These are phyloP conservation scores for Saxidomus purpurata DNA, from an alignment of 1,140 invertebrate species.

Conservation along the genomic window DNA sequence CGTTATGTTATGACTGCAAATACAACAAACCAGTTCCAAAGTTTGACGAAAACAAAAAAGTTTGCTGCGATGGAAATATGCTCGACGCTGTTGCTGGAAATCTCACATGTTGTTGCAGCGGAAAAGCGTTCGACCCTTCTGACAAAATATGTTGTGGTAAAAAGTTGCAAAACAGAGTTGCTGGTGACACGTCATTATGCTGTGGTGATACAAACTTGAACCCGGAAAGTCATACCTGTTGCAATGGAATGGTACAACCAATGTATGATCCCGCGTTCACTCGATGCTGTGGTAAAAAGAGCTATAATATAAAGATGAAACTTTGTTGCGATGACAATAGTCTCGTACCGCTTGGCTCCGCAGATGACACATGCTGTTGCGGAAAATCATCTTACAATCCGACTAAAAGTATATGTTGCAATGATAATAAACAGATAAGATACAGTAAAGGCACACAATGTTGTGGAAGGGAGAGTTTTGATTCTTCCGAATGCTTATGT, in stretches of 20 bases:
- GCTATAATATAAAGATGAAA: slow-evolving; percentile 2
- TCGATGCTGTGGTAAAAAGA: slow-evolving; percentile 18
- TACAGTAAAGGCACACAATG: slow-evolving; percentile 26
- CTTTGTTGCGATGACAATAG: slow-evolving; percentile 21
- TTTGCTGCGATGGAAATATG: slow-evolving; percentile 57
- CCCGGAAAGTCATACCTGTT: slow-evolving; percentile 11
- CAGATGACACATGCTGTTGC: slow-evolving; percentile 37
- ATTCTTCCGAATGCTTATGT: slow-evolving; percentile 41
- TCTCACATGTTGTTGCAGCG: slow-evolving; percentile 57
- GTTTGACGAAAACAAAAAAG: slow-evolving; percentile 52
- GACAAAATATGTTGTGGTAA: slow-evolving; percentile 62
- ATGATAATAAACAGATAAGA: slow-evolving; percentile 49
- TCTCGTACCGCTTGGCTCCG: not conserved
- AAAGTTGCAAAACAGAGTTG: slow-evolving; percentile 40
- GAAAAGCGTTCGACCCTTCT: slow-evolving; percentile 29
- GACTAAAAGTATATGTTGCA: slow-evolving; percentile 44
- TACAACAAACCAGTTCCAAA: slow-evolving; percentile 40
- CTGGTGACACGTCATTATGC: slow-evolving; percentile 47
- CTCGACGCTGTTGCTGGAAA: slow-evolving; percentile 56
- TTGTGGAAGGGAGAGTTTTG: slow-evolving; percentile 57
- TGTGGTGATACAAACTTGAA: slow-evolving; percentile 57
- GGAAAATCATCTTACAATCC: slow-evolving; percentile 50
- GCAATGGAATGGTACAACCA: slow-evolving; percentile 14
- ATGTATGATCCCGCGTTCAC: not conserved
- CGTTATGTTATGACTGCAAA: slow-evolving; percentile 57